phyloP scores from a whole-genome alignment of 1,140 invertebrate species.

The Drosophila lowei region DNA sequence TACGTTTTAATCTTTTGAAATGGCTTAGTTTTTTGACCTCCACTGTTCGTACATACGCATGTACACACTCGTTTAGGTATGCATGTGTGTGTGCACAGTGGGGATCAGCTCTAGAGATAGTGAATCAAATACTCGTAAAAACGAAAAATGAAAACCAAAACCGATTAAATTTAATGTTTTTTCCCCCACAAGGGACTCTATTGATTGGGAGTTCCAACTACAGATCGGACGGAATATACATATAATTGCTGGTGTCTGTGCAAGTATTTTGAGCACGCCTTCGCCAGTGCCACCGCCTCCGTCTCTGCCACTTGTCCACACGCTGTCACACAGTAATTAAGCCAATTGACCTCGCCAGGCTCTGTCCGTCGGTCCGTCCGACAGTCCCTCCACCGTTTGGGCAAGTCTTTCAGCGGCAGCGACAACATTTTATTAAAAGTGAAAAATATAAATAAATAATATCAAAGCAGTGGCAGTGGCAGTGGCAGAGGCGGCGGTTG shows the following conservation, averaged over 20 bases:
- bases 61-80: neutral
- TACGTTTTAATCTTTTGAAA: too few species aligned
- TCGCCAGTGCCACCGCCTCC: too few species aligned
- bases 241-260: constrained; percentile 12
- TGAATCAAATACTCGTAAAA: constrained; percentile 28
- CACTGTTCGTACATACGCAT: too few species aligned
- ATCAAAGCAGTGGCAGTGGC: constrained; percentile 28
- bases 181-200: constrained; percentile 35
- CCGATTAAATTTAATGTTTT: constrained; percentile 40
- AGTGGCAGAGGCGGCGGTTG: constrained; percentile 16
- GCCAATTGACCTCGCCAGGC: constrained; percentile 74
- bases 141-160: constrained; percentile 43
- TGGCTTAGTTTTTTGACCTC: too few species aligned
- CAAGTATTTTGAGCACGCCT: constrained; percentile 16
- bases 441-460: constrained; percentile 69
- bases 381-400: constrained; percentile 30
- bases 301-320: constrained; percentile 15
- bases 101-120: constrained; percentile 30
- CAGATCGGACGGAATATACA: constrained; percentile 32
- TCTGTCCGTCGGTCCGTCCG: constrained; percentile 1
- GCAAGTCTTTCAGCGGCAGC: constrained; percentile 43
- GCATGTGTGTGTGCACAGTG: constrained; percentile 8
- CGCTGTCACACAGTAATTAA: constrained; percentile 78
- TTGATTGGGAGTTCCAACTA: constrained; percentile 40
- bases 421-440: constrained; percentile 67